Base-by-base conservation (phyloP, 2,113 vertebrate species). In the Brachyistius frenatus region DNA sequence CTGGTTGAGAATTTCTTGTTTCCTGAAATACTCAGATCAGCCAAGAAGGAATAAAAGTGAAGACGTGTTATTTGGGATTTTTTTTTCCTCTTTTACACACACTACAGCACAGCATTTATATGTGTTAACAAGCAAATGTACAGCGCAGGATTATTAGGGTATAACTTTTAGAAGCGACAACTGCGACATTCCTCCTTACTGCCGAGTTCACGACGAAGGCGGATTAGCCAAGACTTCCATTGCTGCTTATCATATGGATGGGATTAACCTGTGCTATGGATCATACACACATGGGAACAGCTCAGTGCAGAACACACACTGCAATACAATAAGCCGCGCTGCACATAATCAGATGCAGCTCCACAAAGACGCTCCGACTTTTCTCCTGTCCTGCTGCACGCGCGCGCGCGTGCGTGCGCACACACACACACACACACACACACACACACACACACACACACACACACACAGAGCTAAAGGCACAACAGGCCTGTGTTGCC, bases 401-500 rank as follows among this genome's bases (percentile, higher is more conserved):
- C 64, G 44, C 15, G 16, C 32, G n/a, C n/a, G n/a, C n/a, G n/a
- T n/a, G n/a, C n/a, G n/a, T n/a, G 16, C 64, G 44, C 15, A 14
- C 32, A 33, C 44, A 11, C 44, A 56, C 30, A 35, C 66, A 69
- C n/a, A 70, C 55, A 58, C 47, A 76, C 36, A 66, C 70, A 70
- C 33, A 63, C 46, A 57, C 57, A 58, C 49, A 75, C 49, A 70
- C 58, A 39, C 63, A 71, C 39, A 47, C 65, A 41, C 13, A 84
- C 23, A 23, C 10, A 44, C 41, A 23, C 23, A 44, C 41, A 44
- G 9, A 44, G 92, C 86, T 93, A 92, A 88, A 90, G 89, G 93
- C 89, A 95, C 94, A 88, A 94, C 89, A 94, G 91, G 89, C 91
- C 84, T 62, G 56, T 39, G 95, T 92, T 93, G 93, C 96, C 95